Evolutionary conservation across 2,888 invertebrate genomes (phyloP).

Genomic region (Drosophila kanekoi): DNA sequence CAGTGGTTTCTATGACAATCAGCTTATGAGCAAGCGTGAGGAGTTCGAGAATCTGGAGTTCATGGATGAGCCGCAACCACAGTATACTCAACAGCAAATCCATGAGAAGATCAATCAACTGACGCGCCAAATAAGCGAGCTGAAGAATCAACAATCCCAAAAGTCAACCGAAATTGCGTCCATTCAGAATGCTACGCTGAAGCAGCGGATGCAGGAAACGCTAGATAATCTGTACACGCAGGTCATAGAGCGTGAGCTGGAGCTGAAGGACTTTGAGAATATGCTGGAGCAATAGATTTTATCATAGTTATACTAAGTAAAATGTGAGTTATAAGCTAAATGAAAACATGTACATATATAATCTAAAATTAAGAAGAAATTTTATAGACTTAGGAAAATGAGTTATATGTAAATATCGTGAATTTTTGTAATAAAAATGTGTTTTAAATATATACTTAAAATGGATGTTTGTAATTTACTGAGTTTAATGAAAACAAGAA

Average conservation of each 20-base stretch:
- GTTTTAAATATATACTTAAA: not conserved
- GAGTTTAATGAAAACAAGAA: not conserved
- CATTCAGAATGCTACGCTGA: slow-evolving; percentile 93
- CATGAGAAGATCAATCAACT: slow-evolving; percentile 89
- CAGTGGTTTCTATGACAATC: slow-evolving; percentile 80
- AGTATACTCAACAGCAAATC: slow-evolving; percentile 86
- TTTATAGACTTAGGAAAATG: not conserved
- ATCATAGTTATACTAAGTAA: not conserved
- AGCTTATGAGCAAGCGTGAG: slow-evolving; percentile 71
- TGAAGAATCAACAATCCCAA: slow-evolving; percentile 90
- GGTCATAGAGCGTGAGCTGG: slow-evolving; percentile 92
- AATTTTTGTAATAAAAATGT: not conserved
- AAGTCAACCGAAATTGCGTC: slow-evolving; percentile 93
- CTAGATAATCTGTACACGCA: slow-evolving; percentile 92
- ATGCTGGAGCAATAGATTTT: slow-evolving; percentile 71
- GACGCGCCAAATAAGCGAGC: slow-evolving; percentile 90
- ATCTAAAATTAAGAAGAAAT: not conserved
- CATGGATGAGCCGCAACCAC: slow-evolving; percentile 75
- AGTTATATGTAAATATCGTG: not conserved
- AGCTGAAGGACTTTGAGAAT: slow-evolving; percentile 85
- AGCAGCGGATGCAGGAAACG: slow-evolving; percentile 93
- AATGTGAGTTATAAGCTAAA: not conserved
- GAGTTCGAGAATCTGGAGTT: slow-evolving; percentile 82
- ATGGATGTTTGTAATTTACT: not conserved
- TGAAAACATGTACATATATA: not conserved